Conservation (phyloP, 2,888 invertebrate species). For the Polydrusus pterygomalis region DNA sequence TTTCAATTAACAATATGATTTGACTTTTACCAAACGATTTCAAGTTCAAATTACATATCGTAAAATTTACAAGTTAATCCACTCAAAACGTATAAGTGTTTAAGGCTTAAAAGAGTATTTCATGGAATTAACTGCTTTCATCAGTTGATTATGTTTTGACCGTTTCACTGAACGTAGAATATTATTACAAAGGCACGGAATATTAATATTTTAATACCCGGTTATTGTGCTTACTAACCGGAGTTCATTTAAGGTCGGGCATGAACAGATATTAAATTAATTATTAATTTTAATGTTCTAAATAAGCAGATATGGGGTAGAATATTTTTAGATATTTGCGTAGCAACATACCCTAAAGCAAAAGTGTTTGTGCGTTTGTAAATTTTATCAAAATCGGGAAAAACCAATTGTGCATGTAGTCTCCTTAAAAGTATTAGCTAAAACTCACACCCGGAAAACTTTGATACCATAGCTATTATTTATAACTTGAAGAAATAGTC, state of each 20-base stretch:
- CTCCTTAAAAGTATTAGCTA: too few relatives aligned
- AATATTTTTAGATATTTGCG: too few relatives aligned
- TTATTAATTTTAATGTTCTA: background rate
- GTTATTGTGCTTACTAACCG: constrained; percentile 9
- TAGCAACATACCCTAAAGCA: too few relatives aligned
- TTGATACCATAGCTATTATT: too few relatives aligned
- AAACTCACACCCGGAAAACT: too few relatives aligned
- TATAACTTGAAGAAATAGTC: too few relatives aligned
- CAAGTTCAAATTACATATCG: background rate
- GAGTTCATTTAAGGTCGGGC: constrained; percentile 20
- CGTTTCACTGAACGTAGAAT: constrained; percentile 20
- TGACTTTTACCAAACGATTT: background rate
- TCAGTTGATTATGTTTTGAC: constrained; percentile 23
- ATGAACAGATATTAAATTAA: constrained; percentile 14
- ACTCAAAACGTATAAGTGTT: background rate
- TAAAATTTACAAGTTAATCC: background rate
- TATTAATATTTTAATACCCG: constrained; percentile 29
- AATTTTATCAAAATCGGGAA: too few relatives aligned
- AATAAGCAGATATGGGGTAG: background rate
- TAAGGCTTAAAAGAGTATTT: background rate
- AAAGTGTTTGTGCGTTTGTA: too few relatives aligned
- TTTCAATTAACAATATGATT: too few relatives aligned
- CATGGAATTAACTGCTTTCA: constrained; percentile 21
- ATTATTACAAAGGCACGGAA: constrained; percentile 22
- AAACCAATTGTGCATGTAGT: too few relatives aligned